These are phyloP conservation scores for Tipula lateralis DNA, from an alignment of 2,888 invertebrate species.

Conservation along the genomic window DNA sequence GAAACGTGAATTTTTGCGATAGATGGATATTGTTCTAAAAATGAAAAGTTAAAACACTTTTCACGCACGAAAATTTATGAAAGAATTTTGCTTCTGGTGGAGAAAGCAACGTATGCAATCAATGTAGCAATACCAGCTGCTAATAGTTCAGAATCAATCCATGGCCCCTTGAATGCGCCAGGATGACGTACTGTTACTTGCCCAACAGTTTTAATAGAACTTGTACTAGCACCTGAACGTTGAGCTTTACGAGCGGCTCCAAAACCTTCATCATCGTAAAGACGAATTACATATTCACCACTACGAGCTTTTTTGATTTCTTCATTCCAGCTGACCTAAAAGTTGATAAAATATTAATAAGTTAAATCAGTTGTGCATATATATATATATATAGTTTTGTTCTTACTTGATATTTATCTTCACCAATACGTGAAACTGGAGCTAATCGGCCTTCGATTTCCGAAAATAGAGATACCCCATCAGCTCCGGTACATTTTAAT, in stretches of 20 bases:
- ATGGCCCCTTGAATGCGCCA: constrained; percentile 84
- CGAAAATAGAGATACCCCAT: constrained; percentile 75
- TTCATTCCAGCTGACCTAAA: constrained; percentile 88
- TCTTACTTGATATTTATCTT: constrained; percentile 79
- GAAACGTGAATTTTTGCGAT: background rate
- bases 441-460: constrained; percentile 82
- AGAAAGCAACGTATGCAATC: constrained; percentile 82
- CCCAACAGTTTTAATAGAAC: constrained; percentile 61
- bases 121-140: constrained; percentile 72
- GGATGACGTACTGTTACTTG: constrained; percentile 66
- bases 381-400: too few species aligned
- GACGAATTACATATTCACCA: constrained; percentile 72
- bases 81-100: constrained; percentile 74
- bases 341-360: constrained; percentile 30
- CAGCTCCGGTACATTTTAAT: constrained; percentile 69
- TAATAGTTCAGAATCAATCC: constrained; percentile 87
- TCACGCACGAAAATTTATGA: constrained; percentile 51
- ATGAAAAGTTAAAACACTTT: background rate
- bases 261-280: constrained; percentile 92
- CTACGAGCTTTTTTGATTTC: constrained; percentile 76
- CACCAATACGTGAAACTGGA: constrained; percentile 73
- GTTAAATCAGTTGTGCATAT: too few species aligned
- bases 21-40: background rate
- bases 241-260: constrained; percentile 77
- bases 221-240: constrained; percentile 63